phyloP scores from a whole-genome alignment of 2,113 vertebrate species.

The Burhinus oedicnemus region DNA sequence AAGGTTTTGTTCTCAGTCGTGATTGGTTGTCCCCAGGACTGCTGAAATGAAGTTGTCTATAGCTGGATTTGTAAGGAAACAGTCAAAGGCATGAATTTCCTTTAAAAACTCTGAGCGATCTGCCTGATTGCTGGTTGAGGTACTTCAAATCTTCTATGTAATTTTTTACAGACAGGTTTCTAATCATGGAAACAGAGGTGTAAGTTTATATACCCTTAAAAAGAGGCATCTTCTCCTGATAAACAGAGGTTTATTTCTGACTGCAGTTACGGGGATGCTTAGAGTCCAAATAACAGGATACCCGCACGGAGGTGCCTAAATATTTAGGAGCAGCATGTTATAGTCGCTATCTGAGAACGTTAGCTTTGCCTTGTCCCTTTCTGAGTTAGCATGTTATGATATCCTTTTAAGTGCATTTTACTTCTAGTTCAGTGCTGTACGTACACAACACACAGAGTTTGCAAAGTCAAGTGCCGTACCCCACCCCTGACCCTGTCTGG shows the following conservation, averaged over 20 bases:
- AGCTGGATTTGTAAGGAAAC: neutral
- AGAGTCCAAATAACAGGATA: neutral
- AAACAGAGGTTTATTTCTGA: neutral
- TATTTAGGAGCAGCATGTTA: neutral
- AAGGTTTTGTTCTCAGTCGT: fast-evolving
- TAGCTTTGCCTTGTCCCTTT: neutral
- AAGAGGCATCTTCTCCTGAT: neutral
- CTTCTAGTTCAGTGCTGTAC: neutral
- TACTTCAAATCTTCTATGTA: neutral
- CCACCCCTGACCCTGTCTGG: neutral
- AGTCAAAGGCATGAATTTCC: neutral
- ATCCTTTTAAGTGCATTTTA: neutral
- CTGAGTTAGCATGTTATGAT: neutral
- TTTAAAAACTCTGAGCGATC: neutral
- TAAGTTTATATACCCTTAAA: neutral
- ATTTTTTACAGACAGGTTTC: neutral
- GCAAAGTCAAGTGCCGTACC: neutral
- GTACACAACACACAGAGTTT: neutral
- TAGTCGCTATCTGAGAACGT: neutral
- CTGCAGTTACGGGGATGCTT: neutral
- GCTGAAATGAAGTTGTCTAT: neutral
- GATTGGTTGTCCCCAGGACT: neutral
- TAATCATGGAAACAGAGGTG: neutral
- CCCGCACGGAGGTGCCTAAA: neutral
- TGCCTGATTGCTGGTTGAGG: neutral